A percentile compares a stretch with the other conserved stretches of the same genome.
Conservation (phyloP, 64 coral and sea anemone species). For the Catalaphyllia jardinei region DNA sequence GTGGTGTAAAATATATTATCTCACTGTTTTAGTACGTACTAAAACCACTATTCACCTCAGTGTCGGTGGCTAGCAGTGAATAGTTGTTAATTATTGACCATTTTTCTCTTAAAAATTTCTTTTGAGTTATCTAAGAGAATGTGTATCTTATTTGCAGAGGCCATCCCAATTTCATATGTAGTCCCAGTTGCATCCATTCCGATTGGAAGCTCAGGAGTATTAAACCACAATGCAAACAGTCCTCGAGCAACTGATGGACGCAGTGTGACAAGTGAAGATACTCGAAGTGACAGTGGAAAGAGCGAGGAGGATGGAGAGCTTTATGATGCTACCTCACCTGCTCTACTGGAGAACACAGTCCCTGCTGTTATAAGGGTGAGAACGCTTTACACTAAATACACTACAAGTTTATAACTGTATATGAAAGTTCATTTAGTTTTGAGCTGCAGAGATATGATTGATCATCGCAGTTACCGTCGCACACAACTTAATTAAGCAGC, state of each 20-base stretch:
- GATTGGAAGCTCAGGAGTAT: constrained; percentile 46
- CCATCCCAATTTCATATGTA: constrained; percentile 89
- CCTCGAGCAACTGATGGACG: constrained; percentile 79
- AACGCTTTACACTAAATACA: too few relatives aligned
- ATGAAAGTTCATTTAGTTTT: too few relatives aligned
- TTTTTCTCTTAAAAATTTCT: not conserved
- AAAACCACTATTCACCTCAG: too few relatives aligned
- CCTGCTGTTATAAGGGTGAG: constrained; percentile 76
- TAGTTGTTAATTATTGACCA: too few relatives aligned
- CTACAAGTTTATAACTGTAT: too few relatives aligned
- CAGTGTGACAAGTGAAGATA: constrained; percentile 90
- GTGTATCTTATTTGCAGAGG: constrained; percentile 42
- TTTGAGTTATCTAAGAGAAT: not conserved
- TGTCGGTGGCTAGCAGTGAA: too few relatives aligned
- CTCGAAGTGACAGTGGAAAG: constrained; percentile 89
- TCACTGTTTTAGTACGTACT: too few relatives aligned
- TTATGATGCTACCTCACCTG: constrained; percentile 59
- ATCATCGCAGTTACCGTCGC: too few relatives aligned
- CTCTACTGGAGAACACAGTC: constrained; percentile 22
- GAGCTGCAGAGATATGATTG: too few relatives aligned
- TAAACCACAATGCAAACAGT: constrained; percentile 73
- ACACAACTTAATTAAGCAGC: too few relatives aligned
- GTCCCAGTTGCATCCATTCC: constrained; percentile 71
- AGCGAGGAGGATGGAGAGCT: constrained; percentile 92
- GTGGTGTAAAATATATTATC: too few relatives aligned